Evolutionary conservation across 1,140 invertebrate species (phyloP).

Genomic region (Subanguina moxae): DNA sequence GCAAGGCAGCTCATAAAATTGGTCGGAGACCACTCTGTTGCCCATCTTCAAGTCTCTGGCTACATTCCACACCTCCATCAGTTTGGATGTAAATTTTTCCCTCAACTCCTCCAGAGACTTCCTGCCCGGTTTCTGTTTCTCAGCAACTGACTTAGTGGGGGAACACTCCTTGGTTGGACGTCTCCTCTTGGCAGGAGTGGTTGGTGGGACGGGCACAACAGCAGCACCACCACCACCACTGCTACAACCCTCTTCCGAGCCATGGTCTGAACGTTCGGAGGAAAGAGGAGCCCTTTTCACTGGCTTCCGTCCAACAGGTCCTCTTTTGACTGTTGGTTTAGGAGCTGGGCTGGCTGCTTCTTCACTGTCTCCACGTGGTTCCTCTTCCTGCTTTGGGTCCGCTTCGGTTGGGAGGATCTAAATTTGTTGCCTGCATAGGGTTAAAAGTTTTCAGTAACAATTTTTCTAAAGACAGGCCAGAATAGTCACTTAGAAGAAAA

Average conservation of each 20-base stretch:
- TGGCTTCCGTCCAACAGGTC: background rate
- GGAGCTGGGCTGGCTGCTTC: background rate
- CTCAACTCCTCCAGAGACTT: conserved; percentile 47
- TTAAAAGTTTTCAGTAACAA: no score
- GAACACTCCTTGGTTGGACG: background rate
- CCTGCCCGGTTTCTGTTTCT: conserved; percentile 43
- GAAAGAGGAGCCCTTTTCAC: background rate
- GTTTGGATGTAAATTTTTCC: conserved; percentile 35
- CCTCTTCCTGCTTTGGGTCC: no score
- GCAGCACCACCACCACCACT: background rate
- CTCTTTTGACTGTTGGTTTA: background rate
- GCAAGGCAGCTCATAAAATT: conserved; percentile 93
- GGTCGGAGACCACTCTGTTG: conserved; percentile 77
- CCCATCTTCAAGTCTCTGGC: conserved; percentile 66
- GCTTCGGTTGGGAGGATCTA: no score
- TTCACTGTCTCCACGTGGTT: conserved; percentile 12
- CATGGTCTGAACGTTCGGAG: background rate
- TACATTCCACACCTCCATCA: conserved; percentile 45
- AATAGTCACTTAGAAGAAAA: no score
- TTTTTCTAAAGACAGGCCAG: no score
- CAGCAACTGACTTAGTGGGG: conserved; percentile 13
- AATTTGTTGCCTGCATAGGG: no score
- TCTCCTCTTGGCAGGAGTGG: conserved; percentile 13
- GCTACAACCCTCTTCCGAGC: background rate
- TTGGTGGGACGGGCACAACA: background rate